Base-by-base conservation (phyloP, 2,797 vertebrate species). In the Betta splendens region DNA sequence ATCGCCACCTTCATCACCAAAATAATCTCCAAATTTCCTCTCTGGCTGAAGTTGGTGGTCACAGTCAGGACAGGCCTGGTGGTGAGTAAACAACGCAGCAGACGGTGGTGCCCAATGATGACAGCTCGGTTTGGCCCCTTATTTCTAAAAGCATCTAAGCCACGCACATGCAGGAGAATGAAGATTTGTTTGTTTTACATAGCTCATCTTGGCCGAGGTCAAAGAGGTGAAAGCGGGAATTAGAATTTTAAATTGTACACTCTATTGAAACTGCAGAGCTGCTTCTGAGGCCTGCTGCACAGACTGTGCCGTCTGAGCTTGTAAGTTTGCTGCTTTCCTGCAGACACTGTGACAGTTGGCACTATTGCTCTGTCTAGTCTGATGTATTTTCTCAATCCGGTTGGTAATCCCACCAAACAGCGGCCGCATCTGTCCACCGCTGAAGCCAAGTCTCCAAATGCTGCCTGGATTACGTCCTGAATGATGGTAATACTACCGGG, bases 21-120 rank as follows among this genome's bases (percentile, higher is more conserved):
- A 85, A 92, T 98, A 59, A 92, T 98, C 69, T 88, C 87, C 55
- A 96, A 92, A 57, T 97, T 99, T 85, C 97, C 98, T 49, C 45
- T 81, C 31, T 99, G 98, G 97, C 89, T 99, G 62, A 99, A 99
- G 80, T 81, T 99, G 74, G 92, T 99, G 72, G 93, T 98, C 86
- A 99, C 98, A 4, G 89, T 99, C 55, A 90, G 96, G 87, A 93
- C 94, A 18, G 97, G 94, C 81, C 94, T 98, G 55, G 90, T 98
- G 96, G 98, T 99, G 91, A 95, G 98, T 98, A 4, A 36, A 49
- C 53, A 13, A 28, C 18, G 11, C 31, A 1, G 5, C 64, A 11
- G 23, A 33, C 15, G 18, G 13, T 38, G 6, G 9, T n/a, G n/a
- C n/a, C n/a, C n/a, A n/a, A n/a, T n/a, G n/a, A n/a, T 15, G 13